Evolutionary conservation across 2,113 vertebrate genomes (phyloP).

Genomic region (Toxotes jaculatrix): DNA sequence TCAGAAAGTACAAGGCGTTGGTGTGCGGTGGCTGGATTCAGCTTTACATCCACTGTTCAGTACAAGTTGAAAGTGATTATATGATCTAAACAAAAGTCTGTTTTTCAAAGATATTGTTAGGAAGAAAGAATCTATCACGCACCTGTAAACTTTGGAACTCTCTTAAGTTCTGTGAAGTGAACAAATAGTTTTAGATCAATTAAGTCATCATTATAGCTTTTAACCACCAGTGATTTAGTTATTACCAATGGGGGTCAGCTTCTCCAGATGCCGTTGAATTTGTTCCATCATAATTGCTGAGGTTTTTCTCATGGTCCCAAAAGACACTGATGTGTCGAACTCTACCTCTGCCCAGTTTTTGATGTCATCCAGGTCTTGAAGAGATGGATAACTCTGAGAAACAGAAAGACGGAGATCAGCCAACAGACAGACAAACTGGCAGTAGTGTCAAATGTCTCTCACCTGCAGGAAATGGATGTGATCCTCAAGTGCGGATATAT

Average conservation of each 20-base stretch:
- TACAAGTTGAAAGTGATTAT: background rate
- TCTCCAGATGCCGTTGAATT: conserved; percentile 58
- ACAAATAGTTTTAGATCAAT: background rate
- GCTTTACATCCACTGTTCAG: conserved; percentile 67
- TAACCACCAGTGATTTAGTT: background rate
- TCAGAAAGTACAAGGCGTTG: conserved; percentile 57
- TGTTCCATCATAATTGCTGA: conserved; percentile 15
- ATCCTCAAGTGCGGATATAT: conserved; percentile 59
- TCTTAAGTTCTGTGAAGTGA: conserved; percentile 64
- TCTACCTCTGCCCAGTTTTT: conserved; percentile 38
- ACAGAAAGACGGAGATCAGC: background rate
- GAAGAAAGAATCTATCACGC: background rate
- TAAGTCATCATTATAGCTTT: accelerated
- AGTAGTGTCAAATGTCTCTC: background rate
- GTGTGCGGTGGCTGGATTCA: conserved; percentile 74
- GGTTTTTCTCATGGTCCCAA: conserved; percentile 66
- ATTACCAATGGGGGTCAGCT: conserved; percentile 70
- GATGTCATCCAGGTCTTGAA: background rate
- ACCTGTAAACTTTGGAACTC: conserved; percentile 74
- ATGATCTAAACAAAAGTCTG: background rate
- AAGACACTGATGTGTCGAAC: conserved; percentile 68
- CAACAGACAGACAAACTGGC: background rate
- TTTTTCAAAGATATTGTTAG: background rate
- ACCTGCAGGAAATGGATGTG: conserved; percentile 80
- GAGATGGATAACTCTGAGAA: conserved; percentile 59